phyloP scores from a whole-genome alignment of 2,888 invertebrate species.

The Pollenia angustigena region DNA sequence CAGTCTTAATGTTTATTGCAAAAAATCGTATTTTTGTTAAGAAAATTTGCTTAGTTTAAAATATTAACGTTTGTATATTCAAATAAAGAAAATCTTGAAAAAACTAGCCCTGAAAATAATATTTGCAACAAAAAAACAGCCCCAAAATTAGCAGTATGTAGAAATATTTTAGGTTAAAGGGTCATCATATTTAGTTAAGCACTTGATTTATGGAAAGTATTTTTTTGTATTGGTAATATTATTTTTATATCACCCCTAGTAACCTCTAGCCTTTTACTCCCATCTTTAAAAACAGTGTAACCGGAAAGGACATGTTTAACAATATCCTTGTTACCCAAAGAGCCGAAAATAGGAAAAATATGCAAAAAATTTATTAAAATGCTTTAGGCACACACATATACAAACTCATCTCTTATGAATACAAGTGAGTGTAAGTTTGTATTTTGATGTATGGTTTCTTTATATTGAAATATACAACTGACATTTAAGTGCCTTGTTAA shows the following conservation, averaged over 20 bases:
- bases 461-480: constrained; percentile 58
- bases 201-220: constrained; percentile 57
- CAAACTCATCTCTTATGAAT: not conserved
- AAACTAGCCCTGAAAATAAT: not conserved
- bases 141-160: not conserved
- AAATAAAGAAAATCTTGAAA: no score
- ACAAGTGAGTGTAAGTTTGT: not conserved
- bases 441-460: constrained; percentile 40
- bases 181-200: constrained; percentile 37
- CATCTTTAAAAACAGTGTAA: constrained; percentile 9
- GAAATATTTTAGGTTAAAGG: constrained; percentile 4
- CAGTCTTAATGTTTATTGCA: no score
- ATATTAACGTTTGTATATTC: no score
- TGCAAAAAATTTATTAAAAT: not conserved
- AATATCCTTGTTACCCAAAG: constrained; percentile 39
- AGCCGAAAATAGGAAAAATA: not conserved
- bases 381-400: constrained; percentile 31
- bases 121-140: not conserved
- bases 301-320: constrained; percentile 38
- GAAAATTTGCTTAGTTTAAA: no score
- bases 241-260: constrained; percentile 47
- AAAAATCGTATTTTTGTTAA: no score
- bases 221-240: constrained; percentile 44
- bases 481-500: constrained; percentile 71
- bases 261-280: constrained; percentile 1